Conservation (phyloP, 2,888 invertebrate species). For the Tachina fera region DNA sequence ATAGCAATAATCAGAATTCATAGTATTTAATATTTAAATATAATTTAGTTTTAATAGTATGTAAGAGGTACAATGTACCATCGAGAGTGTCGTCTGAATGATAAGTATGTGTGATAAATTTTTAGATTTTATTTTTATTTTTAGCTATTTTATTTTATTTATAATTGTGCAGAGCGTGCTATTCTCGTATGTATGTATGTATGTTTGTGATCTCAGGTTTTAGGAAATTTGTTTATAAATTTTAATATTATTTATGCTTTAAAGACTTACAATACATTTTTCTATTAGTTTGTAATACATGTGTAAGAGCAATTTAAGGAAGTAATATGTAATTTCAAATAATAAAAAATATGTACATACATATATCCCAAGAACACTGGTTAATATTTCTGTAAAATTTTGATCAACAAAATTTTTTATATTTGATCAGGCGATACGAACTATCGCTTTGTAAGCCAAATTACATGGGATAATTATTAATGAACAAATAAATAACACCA, state of each 20-base stretch:
- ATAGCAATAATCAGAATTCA: slow-evolving; percentile 78
- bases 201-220: slow-evolving; percentile 66
- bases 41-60: slow-evolving; percentile 11
- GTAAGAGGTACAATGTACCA: slow-evolving; percentile 1
- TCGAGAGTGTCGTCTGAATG: slow-evolving; percentile 22
- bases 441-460: no score
- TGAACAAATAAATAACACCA: no score
- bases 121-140: slow-evolving; percentile 6
- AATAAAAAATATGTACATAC: not conserved
- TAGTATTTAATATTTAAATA: slow-evolving; percentile 73
- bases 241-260: slow-evolving; percentile 13
- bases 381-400: no score
- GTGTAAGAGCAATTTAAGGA: not conserved
- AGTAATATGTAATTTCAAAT: not conserved
- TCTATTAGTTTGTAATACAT: slow-evolving; percentile 12
- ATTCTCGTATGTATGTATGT: not conserved
- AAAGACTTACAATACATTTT: slow-evolving; percentile 10
- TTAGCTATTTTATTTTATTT: slow-evolving; percentile 19
- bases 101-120: not conserved
- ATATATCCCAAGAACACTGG: not conserved
- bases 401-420: no score
- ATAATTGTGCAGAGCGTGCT: not conserved
- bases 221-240: slow-evolving; percentile 43
- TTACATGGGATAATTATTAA: no score
- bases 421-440: no score